Base-by-base conservation (phyloP, 2,113 vertebrate species). In the Anarhynchus alexandrinus region DNA sequence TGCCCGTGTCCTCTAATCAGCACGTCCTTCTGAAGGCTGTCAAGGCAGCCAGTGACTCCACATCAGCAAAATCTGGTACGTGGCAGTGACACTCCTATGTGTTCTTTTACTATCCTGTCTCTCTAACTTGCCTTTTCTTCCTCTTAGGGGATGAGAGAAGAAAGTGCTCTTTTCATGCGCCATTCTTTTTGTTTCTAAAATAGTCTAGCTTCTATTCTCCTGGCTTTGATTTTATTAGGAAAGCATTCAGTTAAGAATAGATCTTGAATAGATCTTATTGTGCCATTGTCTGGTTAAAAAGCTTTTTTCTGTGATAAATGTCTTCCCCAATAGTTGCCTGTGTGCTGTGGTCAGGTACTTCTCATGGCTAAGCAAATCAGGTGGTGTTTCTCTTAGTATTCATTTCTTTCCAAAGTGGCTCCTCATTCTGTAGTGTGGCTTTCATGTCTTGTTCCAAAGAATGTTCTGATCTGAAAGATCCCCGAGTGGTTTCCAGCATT, bases 1-100 rank as follows among this genome's bases (percentile, higher is more conserved):
- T 99, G 97, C 97, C 99, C 1, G 94, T 98, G 54, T 82, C 98
- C 16, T 97, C 99, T 30, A 98, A 82, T 77, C 99, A 99, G 49
- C 98, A 99, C 52, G 98, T 99, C 43, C 98, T 99, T 26, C 98
- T 99, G 65, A 99, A 99, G 96, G 97, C 98, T 10, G 98, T 99
- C 86, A 99, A 99, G 98, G 98, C 98, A 23, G 89, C 98, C 94
- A 74, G 97, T 19, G 98, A 99, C 52, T 59, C 98, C 66, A 58
- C 97, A 3, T 62, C 98, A 7, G 73, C 98, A 27, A 99, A 98
- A 92, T 42, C 98, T 11, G 98, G 99, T 99, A 98, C 13, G 97
- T 87, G 65, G 20, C 8, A 6, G 42, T 3, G 6, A 15, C 15
- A 0, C 12, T 58, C n/a, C 76, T 9, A 0, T 3, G 15, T 5